Evolutionary conservation across 2,797 vertebrate genomes (phyloP), one percentile per base, ranked within the genome.

Genomic region (Catharus ustulatus): DNA sequence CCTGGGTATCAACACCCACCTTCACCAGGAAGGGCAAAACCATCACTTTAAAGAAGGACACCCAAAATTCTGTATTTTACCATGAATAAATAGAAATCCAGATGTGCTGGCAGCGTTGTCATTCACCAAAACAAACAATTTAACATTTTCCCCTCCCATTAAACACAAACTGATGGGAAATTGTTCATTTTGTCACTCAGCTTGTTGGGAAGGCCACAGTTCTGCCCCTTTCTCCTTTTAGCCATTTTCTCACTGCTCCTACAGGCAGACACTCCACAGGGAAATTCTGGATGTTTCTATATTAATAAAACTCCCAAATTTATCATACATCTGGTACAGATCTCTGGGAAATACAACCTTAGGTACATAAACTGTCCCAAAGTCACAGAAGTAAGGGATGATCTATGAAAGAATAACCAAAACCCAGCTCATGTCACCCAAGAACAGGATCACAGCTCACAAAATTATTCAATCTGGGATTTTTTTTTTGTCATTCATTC

Each of bases 31-130:
- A 71, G 84, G 84, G 80, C 42, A 85, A 94, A 95, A 42, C 34
- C 59, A 40, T 68, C 94, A 54, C 93, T 95, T 84, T 72, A 73
- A 93, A 74, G 52, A 92, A 92, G 96, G 84, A 80, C 52, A 63
- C 74, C 58, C 82, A 38, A 71, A 86, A 75, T 68, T 55, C 83
- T 6, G 68, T 67, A 19, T 90, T 94, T 95, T 49, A 58, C 75
- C 59, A 23, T 32, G 95, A 94, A 80, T 45, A 90, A 96, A 91
- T 2, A 52, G 46, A 45, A 87, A 82, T 42, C 49, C 48, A 63
- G 61, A 36, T 52, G 36, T 81, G 69, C 38, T 72, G 61, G 46
- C 40, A 26, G 43, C 19, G 16, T 75, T 82, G 89, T 73, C 94
- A 54, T 64, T 82, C 85, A 72, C 48, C 23, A 24, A 24, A 30